These are phyloP conservation scores for Siderastrea siderea DNA, from an alignment of 92 coral and sea anemone genomes.

Conservation along the genomic window DNA sequence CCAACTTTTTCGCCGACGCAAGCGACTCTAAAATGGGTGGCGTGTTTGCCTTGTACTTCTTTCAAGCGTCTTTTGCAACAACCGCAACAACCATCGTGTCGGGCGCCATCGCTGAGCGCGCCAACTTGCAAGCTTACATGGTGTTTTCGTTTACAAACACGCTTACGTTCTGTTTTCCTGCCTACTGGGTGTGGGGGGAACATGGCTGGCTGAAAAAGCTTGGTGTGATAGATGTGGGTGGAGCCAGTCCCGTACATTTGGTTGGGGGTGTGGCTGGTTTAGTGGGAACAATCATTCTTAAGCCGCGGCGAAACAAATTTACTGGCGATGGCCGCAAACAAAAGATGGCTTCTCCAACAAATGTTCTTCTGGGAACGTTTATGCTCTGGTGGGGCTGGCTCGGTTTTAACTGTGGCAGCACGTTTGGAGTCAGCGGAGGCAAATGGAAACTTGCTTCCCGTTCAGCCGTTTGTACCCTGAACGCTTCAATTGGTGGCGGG, in stretches of 20 bases:
- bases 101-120: slow-evolving; percentile 87
- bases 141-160: slow-evolving; percentile 89
- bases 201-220: slow-evolving; percentile 84
- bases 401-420: slow-evolving; percentile 87
- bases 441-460: slow-evolving; percentile 87
- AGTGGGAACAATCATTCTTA: slow-evolving; percentile 81
- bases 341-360: slow-evolving; percentile 75
- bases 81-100: slow-evolving; percentile 89
- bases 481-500: slow-evolving; percentile 91
- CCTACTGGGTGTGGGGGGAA: slow-evolving; percentile 92
- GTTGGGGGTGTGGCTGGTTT: slow-evolving; percentile 91
- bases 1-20: slow-evolving; percentile 85
- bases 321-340: slow-evolving; percentile 34
- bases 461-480: slow-evolving; percentile 92
- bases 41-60: slow-evolving; percentile 80
- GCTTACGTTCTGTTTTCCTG: slow-evolving; percentile 84
- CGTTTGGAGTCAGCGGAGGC: slow-evolving; percentile 88
- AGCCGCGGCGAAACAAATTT: slow-evolving; percentile 78
- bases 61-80: slow-evolving; percentile 93
- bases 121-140: slow-evolving; percentile 85
- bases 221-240: slow-evolving; percentile 90
- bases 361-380: slow-evolving; percentile 80
- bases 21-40: slow-evolving; percentile 79
- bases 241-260: slow-evolving; percentile 91
- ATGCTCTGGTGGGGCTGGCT: slow-evolving; percentile 93